Evolutionary conservation across 2,888 invertebrate genomes (phyloP), one percentile per base, ranked within the genome.

Genomic region (Torymus texanus): DNA sequence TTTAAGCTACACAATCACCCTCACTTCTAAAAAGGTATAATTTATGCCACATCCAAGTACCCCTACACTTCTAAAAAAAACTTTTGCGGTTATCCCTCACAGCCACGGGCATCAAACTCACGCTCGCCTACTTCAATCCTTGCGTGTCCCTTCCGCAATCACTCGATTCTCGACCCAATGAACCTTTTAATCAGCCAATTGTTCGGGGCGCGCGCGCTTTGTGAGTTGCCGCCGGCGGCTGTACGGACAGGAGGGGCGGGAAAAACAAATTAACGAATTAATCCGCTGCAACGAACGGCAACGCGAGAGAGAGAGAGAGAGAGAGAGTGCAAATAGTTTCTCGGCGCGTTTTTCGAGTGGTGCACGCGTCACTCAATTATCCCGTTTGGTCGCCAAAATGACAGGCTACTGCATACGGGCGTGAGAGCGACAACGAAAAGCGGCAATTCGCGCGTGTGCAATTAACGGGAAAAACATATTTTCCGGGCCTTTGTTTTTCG

Each of bases 101-200:
- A 8, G 41, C 41, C 41, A 1, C 41, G 41, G 8, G 41, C 41
- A 8, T 41, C 41, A 41, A 41, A 41, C 41, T 41, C 41, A 41
- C 41, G 41, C 41, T 2, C 29, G 29, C 29, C n/a, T n/a, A 5
- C 29, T 29, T 29, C 29, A 5, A 41, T 41, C 41, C n/a, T n/a
- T n/a, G 29, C 29, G 29, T 8, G 41, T 41, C 41, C 8, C 41
- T 41, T 21, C 59, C n/a, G 59, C 61, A 29, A 51, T 55, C 12
- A 67, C 29, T 61, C 61, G n/a, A 62, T 50, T 62, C 55, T 12
- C 68, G 29, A 67, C 5, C 58, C 24, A 65, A 41, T 59, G 24
- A 53, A 21, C 68, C 72, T 73, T 72, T 76, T 76, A 63, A 72
- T 80, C 76, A 73, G 58, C 11, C 72, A 59, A 76, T 80, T 62